Evolutionary conservation across 2,113 vertebrate genomes (phyloP).

Genomic region (Aleadryas rufinucha): DNA sequence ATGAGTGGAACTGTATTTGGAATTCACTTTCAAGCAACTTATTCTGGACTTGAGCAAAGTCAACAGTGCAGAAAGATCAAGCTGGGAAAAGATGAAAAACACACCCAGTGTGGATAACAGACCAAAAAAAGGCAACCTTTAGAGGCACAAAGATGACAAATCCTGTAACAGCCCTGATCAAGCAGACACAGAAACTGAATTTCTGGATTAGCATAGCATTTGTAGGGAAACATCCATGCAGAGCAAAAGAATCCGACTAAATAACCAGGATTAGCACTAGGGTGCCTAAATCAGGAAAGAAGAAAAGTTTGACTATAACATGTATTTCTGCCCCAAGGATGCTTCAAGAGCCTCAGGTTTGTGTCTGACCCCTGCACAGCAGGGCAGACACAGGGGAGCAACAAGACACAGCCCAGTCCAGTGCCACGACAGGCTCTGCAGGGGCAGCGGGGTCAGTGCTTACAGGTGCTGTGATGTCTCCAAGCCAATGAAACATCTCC

Average conservation of each 20-base stretch:
- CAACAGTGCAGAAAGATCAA: not conserved
- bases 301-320: not conserved
- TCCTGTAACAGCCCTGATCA: not conserved
- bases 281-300: not conserved
- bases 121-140: not conserved
- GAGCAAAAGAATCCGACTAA: accelerated
- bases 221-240: accelerated
- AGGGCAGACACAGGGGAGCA: too few relatives aligned
- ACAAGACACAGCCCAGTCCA: not conserved
- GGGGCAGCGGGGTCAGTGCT: accelerated
- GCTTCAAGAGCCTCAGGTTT: not conserved
- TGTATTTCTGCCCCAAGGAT: not conserved
- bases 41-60: not conserved
- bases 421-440: accelerated
- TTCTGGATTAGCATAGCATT: not conserved
- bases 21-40: not conserved
- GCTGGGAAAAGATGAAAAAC: not conserved
- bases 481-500: not conserved
- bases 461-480: accelerated
- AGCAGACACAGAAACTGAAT: not conserved
- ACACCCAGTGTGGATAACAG: accelerated
- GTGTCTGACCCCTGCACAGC: not conserved
- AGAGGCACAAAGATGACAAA: not conserved
- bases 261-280: not conserved
- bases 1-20: not conserved